These are phyloP conservation scores for Microtus montanus DNA, from an alignment of 2,113 vertebrate species.

Conservation along the genomic window DNA sequence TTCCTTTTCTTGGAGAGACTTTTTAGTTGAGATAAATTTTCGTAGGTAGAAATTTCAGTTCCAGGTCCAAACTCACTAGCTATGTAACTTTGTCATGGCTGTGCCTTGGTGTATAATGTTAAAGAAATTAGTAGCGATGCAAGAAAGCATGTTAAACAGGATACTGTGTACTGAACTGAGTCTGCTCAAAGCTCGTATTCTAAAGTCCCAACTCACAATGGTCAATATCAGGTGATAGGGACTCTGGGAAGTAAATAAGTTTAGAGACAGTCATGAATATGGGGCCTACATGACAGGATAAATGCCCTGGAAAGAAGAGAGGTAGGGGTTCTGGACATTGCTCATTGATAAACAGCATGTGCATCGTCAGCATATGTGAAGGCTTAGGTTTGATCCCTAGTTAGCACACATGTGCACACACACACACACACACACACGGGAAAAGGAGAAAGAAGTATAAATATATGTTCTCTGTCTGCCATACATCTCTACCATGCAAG, in stretches of 20 bases:
- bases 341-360: neutral
- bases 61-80: neutral
- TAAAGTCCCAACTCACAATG: neutral
- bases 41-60: neutral
- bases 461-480: neutral
- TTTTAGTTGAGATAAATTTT: conserved; percentile 37
- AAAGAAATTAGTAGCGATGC: neutral
- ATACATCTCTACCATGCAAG: neutral
- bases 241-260: neutral
- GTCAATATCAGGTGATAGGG: neutral
- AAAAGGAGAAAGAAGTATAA: neutral
- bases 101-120: neutral
- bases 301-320: neutral
- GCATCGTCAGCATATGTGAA: neutral
- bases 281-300: neutral
- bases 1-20: conserved; percentile 1
- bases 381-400: neutral
- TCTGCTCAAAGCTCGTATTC: neutral
- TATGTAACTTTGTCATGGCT: neutral
- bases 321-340: neutral
- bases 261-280: neutral
- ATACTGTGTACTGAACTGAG: neutral
- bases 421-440: no score
- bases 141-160: neutral
- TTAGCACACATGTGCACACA: neutral